These are phyloP conservation scores for Pavo muticus DNA, from an alignment of 2,113 vertebrate species.

Conservation along the genomic window DNA sequence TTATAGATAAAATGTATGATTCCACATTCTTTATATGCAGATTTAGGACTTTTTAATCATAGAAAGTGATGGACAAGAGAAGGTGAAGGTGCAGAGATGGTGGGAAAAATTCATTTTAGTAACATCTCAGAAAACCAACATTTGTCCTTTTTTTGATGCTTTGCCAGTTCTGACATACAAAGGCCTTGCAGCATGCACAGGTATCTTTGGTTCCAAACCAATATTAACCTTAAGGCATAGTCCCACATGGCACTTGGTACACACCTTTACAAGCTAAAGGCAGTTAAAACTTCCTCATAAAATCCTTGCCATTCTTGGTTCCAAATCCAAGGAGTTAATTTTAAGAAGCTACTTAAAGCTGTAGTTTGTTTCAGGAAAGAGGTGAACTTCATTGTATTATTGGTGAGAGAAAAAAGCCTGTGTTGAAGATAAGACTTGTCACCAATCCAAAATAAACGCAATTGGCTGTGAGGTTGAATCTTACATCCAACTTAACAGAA, in stretches of 20 bases:
- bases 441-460: neutral
- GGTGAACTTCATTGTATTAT: neutral
- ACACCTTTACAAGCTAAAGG: neutral
- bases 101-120: neutral
- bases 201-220: neutral
- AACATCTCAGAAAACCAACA: neutral
- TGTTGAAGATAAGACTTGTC: neutral
- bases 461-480: neutral
- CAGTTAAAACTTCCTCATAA: neutral
- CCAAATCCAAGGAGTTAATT: neutral
- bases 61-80: neutral
- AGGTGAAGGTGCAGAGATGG: neutral
- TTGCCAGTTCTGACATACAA: neutral
- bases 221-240: neutral
- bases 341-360: neutral
- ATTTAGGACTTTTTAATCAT: neutral
- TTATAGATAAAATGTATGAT: neutral
- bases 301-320: neutral
- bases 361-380: neutral
- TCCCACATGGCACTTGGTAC: neutral
- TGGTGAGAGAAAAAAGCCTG: neutral
- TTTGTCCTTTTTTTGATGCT: neutral
- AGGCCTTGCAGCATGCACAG: neutral
- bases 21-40: neutral
- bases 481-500: constrained; percentile 3